These are phyloP conservation scores for Drosophila prostipennis DNA, from an alignment of 2,888 invertebrate genomes.

Conservation along the genomic window DNA sequence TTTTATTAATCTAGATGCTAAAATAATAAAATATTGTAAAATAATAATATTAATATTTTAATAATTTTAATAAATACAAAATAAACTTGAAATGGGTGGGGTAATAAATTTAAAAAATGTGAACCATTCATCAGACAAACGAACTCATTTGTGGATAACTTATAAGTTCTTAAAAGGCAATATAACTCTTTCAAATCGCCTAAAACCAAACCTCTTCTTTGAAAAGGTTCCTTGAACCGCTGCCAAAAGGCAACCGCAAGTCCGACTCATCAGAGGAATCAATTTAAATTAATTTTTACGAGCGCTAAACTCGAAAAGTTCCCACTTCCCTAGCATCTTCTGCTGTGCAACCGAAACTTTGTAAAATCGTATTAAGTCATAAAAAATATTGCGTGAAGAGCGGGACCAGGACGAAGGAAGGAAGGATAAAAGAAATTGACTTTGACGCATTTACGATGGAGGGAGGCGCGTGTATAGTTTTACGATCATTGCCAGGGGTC, in stretches of 20 bases:
- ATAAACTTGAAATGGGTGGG: too few relatives aligned
- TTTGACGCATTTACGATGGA: conserved; percentile 57
- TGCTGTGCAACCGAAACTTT: conserved; percentile 15
- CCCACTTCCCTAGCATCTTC: background rate
- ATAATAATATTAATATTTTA: too few relatives aligned
- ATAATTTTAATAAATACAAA: too few relatives aligned
- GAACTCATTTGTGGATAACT: background rate
- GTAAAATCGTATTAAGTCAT: conserved; percentile 60
- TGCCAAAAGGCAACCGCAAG: conserved; percentile 4
- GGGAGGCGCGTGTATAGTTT: conserved; percentile 75
- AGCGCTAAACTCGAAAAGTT: conserved; percentile 38
- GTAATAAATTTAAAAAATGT: background rate
- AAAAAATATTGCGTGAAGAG: conserved; percentile 45
- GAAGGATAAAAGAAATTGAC: conserved; percentile 60
- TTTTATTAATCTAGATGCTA: too few relatives aligned
- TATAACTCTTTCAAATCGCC: background rate
- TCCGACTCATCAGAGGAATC: conserved; percentile 41
- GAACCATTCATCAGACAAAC: background rate
- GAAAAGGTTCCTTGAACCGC: conserved; percentile 17
- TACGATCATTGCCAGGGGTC: conserved; percentile 55
- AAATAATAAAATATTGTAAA: too few relatives aligned
- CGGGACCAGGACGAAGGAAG: conserved; percentile 5
- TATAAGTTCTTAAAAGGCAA: background rate
- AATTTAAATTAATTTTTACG: conserved; percentile 74
- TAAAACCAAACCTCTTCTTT: background rate